Evolutionary conservation across 2,113 vertebrate genomes (phyloP), one percentile per base, ranked within the genome.

Genomic region (Tragelaphus buxtoni): DNA sequence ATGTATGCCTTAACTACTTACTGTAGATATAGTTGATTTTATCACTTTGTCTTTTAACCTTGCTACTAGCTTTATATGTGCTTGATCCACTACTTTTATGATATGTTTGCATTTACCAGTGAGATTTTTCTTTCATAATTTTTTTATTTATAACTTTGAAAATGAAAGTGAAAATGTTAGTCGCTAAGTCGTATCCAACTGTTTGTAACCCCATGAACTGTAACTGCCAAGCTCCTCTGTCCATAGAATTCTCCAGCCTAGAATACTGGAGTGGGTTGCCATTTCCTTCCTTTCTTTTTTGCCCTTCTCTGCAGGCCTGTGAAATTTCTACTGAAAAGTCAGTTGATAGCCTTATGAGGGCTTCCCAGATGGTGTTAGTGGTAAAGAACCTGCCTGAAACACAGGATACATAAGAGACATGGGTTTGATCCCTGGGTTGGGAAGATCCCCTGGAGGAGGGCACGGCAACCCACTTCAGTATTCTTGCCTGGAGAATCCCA

Each of bases 141-240:
- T 72, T 72, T 22, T 42, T 7, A 26, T 26, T 74, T 74, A 39
- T 42, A 74, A 24, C 35, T 42, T 39, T 72, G 17, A 69, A 35
- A 69, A 69, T 69, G 63, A 69, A 69, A 35, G n/a, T 69, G 65
- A 69, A 69, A 69, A 20, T 39, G 18, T 69, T 39, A 69, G 65
- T 69, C 9, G 0, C 18, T 69, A 69, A 39, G 65, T 69, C 4
- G 0, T 69, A n/a, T 39, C n/a, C 9, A 0, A 35, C n/a, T 69
- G 65, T 69, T 69, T 69, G n/a, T 2, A 69, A 39, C n/a, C 65
- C 65, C 65, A 69, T 39, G 65, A 35, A 69, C n/a, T 39, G 18
- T 69, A 69, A 35, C 65, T 35, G 32, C 65, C 65, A 39, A n/a
- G 18, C n/a, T 69, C n/a, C 17, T 69, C n/a, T 69, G 65, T 69